Percentiles rank a stretch among this genome's conserved stretches.
Evolutionary conservation across 2,797 vertebrate genomes (phyloP).

Genomic region (Pyrocephalus nanus): DNA sequence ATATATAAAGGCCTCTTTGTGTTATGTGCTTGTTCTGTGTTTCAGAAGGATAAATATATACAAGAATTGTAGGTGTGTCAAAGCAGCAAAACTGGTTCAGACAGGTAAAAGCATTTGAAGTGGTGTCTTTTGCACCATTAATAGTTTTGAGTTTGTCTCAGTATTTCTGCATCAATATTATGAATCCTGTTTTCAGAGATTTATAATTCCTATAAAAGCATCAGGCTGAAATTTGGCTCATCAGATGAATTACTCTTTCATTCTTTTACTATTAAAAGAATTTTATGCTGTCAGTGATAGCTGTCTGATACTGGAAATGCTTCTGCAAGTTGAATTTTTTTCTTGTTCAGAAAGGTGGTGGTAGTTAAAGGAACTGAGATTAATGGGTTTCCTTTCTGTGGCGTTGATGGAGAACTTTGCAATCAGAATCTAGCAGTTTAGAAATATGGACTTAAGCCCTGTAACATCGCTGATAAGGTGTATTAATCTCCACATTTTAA

Average conservation of each 20-base stretch:
- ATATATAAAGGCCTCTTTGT: conserved; percentile 75
- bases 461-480: background rate
- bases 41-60: conserved; percentile 70
- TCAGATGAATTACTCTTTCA: background rate
- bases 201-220: conserved; percentile 12
- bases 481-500: background rate
- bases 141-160: conserved; percentile 20
- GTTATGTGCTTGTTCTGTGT: conserved; percentile 68
- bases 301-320: background rate
- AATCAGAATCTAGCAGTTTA: background rate
- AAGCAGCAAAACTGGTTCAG: conserved; percentile 64
- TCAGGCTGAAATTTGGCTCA: background rate
- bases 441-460: background rate
- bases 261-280: background rate
- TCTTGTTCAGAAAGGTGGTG: background rate
- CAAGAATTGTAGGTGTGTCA: conserved; percentile 74
- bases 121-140: conserved; percentile 42
- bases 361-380: background rate
- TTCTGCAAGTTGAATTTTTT: background rate
- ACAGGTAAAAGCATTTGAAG: conserved; percentile 62
- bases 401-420: background rate
- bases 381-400: background rate
- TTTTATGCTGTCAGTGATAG: background rate
- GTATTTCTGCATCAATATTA: conserved; percentile 45
- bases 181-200: conserved; percentile 12